Base-by-base conservation (phyloP, 35 echinoderm and acorn worm species). In the Chiridota heheva region DNA sequence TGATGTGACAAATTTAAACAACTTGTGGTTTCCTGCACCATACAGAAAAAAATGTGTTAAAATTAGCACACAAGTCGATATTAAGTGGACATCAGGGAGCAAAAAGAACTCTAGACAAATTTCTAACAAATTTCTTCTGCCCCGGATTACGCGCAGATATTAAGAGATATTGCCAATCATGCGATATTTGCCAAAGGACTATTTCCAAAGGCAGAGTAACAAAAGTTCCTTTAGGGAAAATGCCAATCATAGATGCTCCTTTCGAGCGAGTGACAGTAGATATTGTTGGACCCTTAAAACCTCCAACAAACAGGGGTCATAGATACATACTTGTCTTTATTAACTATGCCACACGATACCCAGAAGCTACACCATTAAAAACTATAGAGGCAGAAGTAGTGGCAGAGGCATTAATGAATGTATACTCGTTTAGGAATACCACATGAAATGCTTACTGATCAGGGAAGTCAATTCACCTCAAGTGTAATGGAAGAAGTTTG, bases 81-180 rank as follows among this genome's bases (percentile, higher is more conserved):
- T 31, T 86, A 36, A 51, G 70, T 20, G 83, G 83, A 8, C 83
- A 86, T 75, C 83, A 86, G 25, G 83, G 71, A 36, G 27, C 64
- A 15, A 68, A 68, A 42, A 86, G 66, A 42, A 86, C 69, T 47
- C 22, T 27, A 57, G 72, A 86, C 33, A 86, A 67, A 43, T 41
- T 86, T 18, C 26, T 78, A 32, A 77, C 60, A n/a, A 59, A 70
- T 47, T 86, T 77, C 46, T 76, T 77, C 40, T 86, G 88, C 71
- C 81, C 88, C 13, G 88, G 88, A 20, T 78, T 90, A 5, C 61
- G 58, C 10, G 69, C 46, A n/a, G 80, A 84, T 41, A 32, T 90
- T 15, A 18, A 18, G 1, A 41, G 70, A 31, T 83, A 41, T 58
- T 73, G 72, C 29, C 34, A 43, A 43, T 71, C 67, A 12, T 71